phyloP scores from a whole-genome alignment of 2,797 vertebrate genomes.

The Diglossa cyanea region DNA sequence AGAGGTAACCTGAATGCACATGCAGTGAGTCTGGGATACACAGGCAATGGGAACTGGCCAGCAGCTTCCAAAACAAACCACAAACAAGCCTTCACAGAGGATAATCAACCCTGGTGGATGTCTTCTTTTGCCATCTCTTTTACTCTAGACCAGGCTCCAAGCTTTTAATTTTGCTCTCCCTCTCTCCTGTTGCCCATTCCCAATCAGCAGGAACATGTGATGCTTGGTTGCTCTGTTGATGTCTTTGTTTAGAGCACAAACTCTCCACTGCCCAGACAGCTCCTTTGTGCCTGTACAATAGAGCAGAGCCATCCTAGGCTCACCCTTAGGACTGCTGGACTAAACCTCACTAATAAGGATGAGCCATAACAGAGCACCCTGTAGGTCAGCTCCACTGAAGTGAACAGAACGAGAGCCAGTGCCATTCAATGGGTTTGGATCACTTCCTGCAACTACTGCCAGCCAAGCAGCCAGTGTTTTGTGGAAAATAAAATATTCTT shows the following conservation, averaged over 20 bases:
- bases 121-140: neutral
- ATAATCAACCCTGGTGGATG: neutral
- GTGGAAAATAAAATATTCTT: neutral
- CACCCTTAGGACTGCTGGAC: neutral
- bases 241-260: neutral
- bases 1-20: neutral
- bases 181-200: neutral
- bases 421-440: constrained; percentile 10
- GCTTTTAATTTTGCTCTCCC: neutral
- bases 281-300: neutral
- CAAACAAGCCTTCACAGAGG: neutral
- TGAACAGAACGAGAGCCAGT: neutral
- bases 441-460: neutral
- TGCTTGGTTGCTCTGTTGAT: neutral
- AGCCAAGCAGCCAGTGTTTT: neutral
- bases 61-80: neutral
- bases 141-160: neutral
- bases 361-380: neutral
- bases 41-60: fast-evolving
- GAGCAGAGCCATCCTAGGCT: neutral
- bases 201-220: neutral
- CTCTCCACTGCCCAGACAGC: neutral
- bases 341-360: neutral
- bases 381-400: neutral
- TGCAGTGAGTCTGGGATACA: neutral